Evolutionary conservation across 1,140 invertebrate species (phyloP).

Genomic region (Heterodera carotae): DNA sequence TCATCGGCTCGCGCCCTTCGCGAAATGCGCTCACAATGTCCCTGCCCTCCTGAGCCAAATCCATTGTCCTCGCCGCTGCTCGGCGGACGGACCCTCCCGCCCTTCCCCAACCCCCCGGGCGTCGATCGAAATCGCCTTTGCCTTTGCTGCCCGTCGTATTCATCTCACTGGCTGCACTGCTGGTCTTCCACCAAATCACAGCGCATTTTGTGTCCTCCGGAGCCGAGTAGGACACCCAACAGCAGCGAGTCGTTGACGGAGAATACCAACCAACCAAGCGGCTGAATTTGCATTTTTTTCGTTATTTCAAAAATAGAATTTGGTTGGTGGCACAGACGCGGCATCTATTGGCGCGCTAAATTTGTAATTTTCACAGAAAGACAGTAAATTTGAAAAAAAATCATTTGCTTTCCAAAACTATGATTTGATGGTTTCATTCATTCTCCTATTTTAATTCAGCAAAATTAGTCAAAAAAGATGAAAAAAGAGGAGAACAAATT

Average conservation of each 20-base stretch:
- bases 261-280: background rate
- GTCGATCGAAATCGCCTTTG: slow-evolving; percentile 1
- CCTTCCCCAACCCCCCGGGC: background rate
- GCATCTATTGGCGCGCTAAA: background rate
- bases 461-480: no score
- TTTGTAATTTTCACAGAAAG: no score
- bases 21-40: background rate
- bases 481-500: no score
- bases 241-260: background rate
- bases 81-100: background rate
- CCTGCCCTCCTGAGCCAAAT: background rate
- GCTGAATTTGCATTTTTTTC: background rate
- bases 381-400: no score
- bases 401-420: no score
- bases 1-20: background rate
- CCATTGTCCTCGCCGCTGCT: background rate
- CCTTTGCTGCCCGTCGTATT: no score
- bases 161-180: no score
- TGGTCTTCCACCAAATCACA: background rate
- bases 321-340: background rate
- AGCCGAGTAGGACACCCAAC: background rate
- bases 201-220: background rate
- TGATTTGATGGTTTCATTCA: no score
- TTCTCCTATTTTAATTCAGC: no score
- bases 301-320: background rate